Base-by-base conservation (phyloP, 2,888 invertebrate genomes). In the Lutraria lutraria region DNA sequence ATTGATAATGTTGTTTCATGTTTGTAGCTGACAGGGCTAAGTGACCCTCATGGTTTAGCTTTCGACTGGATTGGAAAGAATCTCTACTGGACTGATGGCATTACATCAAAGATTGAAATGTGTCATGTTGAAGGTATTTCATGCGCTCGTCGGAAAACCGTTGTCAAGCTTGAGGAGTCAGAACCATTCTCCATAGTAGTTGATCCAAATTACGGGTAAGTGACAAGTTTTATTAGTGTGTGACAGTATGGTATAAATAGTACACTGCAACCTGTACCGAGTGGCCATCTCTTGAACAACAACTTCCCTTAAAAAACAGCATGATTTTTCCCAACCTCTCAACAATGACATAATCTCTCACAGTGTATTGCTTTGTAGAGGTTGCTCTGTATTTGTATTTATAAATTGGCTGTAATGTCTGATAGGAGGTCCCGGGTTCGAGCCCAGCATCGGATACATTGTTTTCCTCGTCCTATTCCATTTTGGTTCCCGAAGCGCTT, bases 71-170 rank as follows among this genome's bases (percentile, higher is more conserved):
- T 99, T 12, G 92, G 92, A 19, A 92, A 95, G 54, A 91, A 93
- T 19, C 97, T 99, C 95, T 98, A 98, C 97, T 98, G 98, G 98
- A 98, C 98, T 86, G 98, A 98, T 97, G 98, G 98, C 15, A 98
- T 98, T 90, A 97, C 98, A 76, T 97, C 98, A 93, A 97, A 98
- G 16, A 98, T 99, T 93, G 98, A 98, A 97, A 98, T 98, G 92
- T 97, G 98, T 25, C 97, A 98, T 53, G 97, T 98, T 97, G 34
- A 34, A 19, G 98, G 98, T 25, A 63, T 29, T 10, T 60, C 31
- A 8, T 82, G 63, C 53, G 34, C 97, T 34, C 97, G 97, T 91
- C 97, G 98, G 85, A 98, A 98, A 96, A 98, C 98, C 90, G 97
- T 99, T 13, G 97, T 98, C 0, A 97, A 98, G 60, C 97, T 97